Conservation (phyloP, 1,140 invertebrate genomes). For the Halesus radiatus region DNA sequence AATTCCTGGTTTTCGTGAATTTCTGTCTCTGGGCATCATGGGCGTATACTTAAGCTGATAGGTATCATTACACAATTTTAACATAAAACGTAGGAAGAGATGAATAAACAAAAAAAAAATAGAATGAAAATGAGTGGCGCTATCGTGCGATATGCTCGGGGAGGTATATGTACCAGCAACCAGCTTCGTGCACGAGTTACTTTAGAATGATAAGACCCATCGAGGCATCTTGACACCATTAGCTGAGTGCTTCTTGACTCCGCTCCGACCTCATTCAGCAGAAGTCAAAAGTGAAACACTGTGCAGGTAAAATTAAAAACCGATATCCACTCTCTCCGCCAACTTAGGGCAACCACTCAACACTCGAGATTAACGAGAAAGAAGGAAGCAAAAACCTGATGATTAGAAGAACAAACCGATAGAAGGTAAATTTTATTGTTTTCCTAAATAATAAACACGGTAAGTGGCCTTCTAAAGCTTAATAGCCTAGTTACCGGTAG, state of each 20-base stretch:
- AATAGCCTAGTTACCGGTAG: neutral
- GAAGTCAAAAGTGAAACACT: slow-evolving; percentile 22
- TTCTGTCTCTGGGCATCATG: too few species aligned
- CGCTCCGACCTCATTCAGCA: slow-evolving; percentile 33
- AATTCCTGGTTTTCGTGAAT: too few species aligned
- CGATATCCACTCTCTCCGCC: slow-evolving; percentile 27
- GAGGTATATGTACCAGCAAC: neutral
- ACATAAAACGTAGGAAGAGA: too few species aligned
- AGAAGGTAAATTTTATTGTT: neutral
- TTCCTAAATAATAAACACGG: too few species aligned
- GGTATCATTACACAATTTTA: too few species aligned
- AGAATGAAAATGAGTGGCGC: too few species aligned
- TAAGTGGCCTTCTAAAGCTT: too few species aligned
- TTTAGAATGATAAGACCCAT: slow-evolving; percentile 6
- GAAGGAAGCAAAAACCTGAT: neutral
- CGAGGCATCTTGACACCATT: slow-evolving; percentile 26
- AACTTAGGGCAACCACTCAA: neutral
- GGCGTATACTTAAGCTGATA: too few species aligned
- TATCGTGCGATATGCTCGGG: too few species aligned
- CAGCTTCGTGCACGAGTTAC: neutral
- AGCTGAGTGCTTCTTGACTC: slow-evolving; percentile 26
- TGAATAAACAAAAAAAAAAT: too few species aligned
- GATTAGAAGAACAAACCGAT: neutral
- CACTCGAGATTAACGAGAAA: neutral
- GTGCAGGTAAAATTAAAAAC: neutral